Evolutionary conservation across 1,140 invertebrate genomes (phyloP).

Genomic region (Aphidius ervi): DNA sequence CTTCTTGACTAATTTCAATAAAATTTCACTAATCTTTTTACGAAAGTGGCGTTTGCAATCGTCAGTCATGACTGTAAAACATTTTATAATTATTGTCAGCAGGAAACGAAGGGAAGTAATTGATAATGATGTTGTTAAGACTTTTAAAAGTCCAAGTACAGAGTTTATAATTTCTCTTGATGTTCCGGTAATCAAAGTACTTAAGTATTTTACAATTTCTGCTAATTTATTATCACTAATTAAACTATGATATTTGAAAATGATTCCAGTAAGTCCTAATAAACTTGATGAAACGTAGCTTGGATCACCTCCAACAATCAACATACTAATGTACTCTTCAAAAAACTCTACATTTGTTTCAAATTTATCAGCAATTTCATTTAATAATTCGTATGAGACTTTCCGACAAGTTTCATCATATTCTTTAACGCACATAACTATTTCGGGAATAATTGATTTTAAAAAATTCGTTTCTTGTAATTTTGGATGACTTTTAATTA

Average conservation of each 20-base stretch:
- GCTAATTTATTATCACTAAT: slow-evolving; percentile 65
- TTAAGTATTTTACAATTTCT: slow-evolving; percentile 67
- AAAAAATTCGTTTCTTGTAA: slow-evolving; percentile 65
- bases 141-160: slow-evolving; percentile 72
- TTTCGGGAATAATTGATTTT: slow-evolving; percentile 72
- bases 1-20: slow-evolving; percentile 75
- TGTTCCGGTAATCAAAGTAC: slow-evolving; percentile 58
- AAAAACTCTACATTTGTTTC: slow-evolving; percentile 51
- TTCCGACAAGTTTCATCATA: slow-evolving; percentile 75
- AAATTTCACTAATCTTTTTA: slow-evolving; percentile 76
- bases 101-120: slow-evolving; percentile 57
- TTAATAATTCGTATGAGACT: slow-evolving; percentile 73
- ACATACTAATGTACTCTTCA: slow-evolving; percentile 61
- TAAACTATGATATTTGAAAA: slow-evolving; percentile 70
- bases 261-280: slow-evolving; percentile 65
- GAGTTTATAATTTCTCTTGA: slow-evolving; percentile 71
- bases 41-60: slow-evolving; percentile 82
- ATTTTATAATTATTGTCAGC: slow-evolving; percentile 62
- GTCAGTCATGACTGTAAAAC: slow-evolving; percentile 71
- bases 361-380: slow-evolving; percentile 59
- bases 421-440: slow-evolving; percentile 76
- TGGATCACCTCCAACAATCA: slow-evolving; percentile 63
- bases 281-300: slow-evolving; percentile 64
- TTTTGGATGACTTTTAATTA: slow-evolving; percentile 63
- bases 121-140: slow-evolving; percentile 59